These are phyloP conservation scores for Gavialis gangeticus DNA, from an alignment of 2,113 vertebrate species.

Conservation along the genomic window DNA sequence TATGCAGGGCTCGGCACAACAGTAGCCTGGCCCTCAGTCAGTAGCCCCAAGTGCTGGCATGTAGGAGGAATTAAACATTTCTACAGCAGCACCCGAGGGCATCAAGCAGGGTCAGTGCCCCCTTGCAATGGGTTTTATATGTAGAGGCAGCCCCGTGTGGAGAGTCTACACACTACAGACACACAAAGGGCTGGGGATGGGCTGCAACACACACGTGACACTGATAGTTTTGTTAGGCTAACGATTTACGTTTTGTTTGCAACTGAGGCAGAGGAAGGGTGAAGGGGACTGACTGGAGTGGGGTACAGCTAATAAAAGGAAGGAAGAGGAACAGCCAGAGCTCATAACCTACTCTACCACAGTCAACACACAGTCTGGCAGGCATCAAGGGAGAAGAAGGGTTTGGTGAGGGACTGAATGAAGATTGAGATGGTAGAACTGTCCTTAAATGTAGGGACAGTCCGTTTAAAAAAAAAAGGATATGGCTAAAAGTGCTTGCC, in stretches of 20 bases:
- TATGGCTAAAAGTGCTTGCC: too few species aligned
- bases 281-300: accelerated
- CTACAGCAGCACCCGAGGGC: background rate
- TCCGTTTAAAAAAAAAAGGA: too few species aligned
- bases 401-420: background rate
- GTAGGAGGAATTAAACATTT: background rate
- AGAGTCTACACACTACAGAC: background rate
- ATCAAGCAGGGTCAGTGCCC: accelerated
- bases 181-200: background rate
- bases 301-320: background rate
- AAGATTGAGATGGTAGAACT: background rate
- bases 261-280: background rate
- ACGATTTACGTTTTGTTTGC: background rate
- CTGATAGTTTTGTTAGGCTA: background rate
- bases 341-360: background rate
- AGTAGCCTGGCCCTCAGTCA: background rate
- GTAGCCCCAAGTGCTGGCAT: accelerated
- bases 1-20: accelerated
- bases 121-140: background rate
- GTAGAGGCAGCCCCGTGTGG: too few species aligned
- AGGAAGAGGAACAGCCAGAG: background rate
- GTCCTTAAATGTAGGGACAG: too few species aligned
- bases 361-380: background rate
- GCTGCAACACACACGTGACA: background rate
- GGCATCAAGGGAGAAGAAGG: background rate